Evolutionary conservation across 1,140 invertebrate genomes (phyloP).

Genomic region (Stegodyphus dumicola): DNA sequence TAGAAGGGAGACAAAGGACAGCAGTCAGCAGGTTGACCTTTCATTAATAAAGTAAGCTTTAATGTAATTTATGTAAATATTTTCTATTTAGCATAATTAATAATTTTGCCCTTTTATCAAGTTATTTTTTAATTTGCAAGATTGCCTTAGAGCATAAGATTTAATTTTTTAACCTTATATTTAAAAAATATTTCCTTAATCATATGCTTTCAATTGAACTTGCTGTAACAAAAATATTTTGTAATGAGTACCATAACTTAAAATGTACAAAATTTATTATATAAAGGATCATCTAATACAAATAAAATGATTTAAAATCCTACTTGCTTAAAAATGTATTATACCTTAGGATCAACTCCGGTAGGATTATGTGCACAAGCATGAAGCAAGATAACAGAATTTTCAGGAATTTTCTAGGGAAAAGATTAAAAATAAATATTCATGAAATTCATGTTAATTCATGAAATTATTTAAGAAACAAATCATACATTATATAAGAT

Average conservation of each 20-base stretch:
- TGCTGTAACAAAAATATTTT: too few relatives aligned
- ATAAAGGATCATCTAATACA: background rate
- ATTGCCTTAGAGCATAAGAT: too few relatives aligned
- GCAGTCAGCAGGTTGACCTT: too few relatives aligned
- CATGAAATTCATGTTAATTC: background rate
- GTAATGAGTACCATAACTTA: too few relatives aligned
- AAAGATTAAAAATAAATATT: conserved; percentile 35
- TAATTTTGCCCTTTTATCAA: conserved; percentile 83
- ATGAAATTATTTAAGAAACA: background rate
- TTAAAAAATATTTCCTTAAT: background rate
- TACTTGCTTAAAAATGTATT: background rate
- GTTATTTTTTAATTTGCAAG: background rate
- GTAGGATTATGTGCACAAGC: conserved; percentile 99
- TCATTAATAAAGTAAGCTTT: too few relatives aligned
- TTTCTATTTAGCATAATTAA: conserved; percentile 74
- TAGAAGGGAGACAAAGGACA: too few relatives aligned
- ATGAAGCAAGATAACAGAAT: conserved; percentile 92
- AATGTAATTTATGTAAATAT: background rate
- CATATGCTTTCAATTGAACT: too few relatives aligned
- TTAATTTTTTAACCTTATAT: too few relatives aligned
- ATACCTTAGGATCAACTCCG: conserved; percentile 87
- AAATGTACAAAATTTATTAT: background rate
- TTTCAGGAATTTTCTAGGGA: conserved; percentile 90
- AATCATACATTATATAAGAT: background rate
- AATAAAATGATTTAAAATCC: conserved; percentile 73